Percentiles rank a stretch among this genome's conserved stretches.
These are phyloP conservation scores for Triplophysa tibetana DNA, from an alignment of 2,113 vertebrate species.

Conservation along the genomic window DNA sequence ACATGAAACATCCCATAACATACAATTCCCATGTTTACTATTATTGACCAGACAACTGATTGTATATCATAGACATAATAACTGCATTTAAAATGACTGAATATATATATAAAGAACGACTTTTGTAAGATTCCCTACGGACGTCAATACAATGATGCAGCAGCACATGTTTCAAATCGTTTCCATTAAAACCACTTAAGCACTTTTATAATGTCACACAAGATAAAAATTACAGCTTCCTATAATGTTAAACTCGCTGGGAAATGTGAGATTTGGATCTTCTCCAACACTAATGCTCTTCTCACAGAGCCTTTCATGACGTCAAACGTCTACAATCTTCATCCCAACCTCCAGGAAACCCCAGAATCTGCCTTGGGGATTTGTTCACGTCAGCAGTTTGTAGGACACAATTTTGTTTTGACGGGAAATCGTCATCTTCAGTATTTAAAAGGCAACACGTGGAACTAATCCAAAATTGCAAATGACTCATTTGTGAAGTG, in stretches of 20 bases:
- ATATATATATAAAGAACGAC: too few species aligned
- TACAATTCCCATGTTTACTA: too few species aligned
- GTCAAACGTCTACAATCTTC: neutral
- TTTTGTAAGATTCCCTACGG: neutral
- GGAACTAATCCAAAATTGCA: constrained; percentile 27
- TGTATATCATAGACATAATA: too few species aligned
- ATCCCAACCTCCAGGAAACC: neutral
- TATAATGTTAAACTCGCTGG: constrained; percentile 10
- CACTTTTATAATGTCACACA: constrained; percentile 15
- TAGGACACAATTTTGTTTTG: neutral
- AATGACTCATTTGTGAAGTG: constrained; percentile 16
- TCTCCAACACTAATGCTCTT: constrained; percentile 60
- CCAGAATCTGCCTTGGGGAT: neutral
- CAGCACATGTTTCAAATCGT: constrained; percentile 23
- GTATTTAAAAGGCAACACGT: neutral
- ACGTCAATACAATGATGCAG: constrained; percentile 21
- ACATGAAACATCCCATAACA: too few species aligned
- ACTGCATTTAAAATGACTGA: too few species aligned
- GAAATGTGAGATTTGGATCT: constrained; percentile 58
- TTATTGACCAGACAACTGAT: too few species aligned
- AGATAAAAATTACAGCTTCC: constrained; percentile 1
- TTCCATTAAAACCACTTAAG: constrained; percentile 8
- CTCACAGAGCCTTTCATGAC: constrained; percentile 5
- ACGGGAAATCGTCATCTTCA: constrained; percentile 15
- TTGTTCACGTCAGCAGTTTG: neutral